Evolutionary conservation across 2,113 vertebrate genomes (phyloP).

Genomic region (Heliornis fulica): DNA sequence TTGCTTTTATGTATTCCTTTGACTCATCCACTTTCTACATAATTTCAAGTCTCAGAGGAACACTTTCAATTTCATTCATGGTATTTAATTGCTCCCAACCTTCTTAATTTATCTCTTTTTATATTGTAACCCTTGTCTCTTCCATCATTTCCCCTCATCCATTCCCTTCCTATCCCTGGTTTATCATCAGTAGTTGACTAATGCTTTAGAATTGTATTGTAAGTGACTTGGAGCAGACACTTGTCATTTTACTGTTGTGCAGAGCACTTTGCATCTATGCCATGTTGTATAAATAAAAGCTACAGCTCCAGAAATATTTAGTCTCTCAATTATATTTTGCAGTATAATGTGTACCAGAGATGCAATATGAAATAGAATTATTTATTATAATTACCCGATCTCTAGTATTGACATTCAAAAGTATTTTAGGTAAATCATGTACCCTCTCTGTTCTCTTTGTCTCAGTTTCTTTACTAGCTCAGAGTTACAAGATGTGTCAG

Average conservation of each 20-base stretch:
- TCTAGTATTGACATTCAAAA: background rate
- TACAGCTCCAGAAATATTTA: conserved; percentile 12
- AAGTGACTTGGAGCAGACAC: conserved; percentile 18
- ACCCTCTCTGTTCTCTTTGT: background rate
- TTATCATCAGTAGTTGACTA: background rate
- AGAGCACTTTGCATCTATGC: background rate
- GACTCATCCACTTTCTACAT: background rate
- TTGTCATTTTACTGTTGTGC: conserved; percentile 4
- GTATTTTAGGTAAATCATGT: background rate
- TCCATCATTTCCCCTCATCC: background rate
- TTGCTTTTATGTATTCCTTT: background rate
- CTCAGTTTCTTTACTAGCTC: background rate
- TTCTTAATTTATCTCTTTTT: background rate
- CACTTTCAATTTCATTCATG: background rate
- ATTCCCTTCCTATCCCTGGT: background rate
- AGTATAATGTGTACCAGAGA: background rate
- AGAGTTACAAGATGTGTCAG: background rate
- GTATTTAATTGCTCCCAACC: background rate
- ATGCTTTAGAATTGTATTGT: background rate
- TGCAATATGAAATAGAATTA: background rate
- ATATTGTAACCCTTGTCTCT: background rate
- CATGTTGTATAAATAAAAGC: background rate
- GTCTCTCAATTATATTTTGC: background rate
- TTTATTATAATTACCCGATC: background rate
- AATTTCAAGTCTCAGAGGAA: background rate